phyloP scores from a whole-genome alignment of 2,888 invertebrate genomes.

The Stegophylla sp. region DNA sequence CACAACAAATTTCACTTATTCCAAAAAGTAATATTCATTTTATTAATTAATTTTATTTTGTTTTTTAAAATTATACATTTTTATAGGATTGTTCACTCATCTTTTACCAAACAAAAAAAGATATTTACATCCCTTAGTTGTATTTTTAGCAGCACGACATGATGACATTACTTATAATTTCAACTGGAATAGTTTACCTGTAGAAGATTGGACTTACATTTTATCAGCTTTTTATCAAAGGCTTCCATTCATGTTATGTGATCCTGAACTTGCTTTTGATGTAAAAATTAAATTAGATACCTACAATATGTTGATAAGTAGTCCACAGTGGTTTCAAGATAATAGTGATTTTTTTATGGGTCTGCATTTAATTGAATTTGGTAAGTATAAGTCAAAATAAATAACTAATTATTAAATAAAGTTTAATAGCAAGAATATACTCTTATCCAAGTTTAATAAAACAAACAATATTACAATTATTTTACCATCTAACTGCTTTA shows the following conservation, averaged over 20 bases:
- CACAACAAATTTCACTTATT: constrained; percentile 33
- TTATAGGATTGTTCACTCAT: constrained; percentile 7
- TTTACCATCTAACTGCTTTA: constrained; percentile 56
- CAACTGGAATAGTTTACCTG: constrained; percentile 23
- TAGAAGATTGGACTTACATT: constrained; percentile 41
- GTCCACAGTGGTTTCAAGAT: constrained; percentile 47
- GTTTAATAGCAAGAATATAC: not conserved
- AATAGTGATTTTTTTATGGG: constrained; percentile 36
- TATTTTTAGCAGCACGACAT: constrained; percentile 35
- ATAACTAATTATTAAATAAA: not conserved
- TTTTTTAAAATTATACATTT: constrained; percentile 19
- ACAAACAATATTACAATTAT: not conserved
- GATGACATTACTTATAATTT: constrained; percentile 11
- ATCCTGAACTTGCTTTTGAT: constrained; percentile 1
- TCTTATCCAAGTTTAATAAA: constrained; percentile 9
- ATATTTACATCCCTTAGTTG: constrained; percentile 41
- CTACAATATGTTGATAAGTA: constrained; percentile 19
- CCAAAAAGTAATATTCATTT: constrained; percentile 23
- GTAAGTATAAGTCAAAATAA: constrained; percentile 25
- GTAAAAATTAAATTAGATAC: constrained; percentile 39
- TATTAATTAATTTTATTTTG: not conserved
- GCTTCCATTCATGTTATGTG: not conserved
- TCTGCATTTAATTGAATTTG: constrained; percentile 37
- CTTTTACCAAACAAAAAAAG: constrained; percentile 1
- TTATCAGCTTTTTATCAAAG: constrained; percentile 48